Evolutionary conservation across 2,888 invertebrate genomes (phyloP).

Genomic region (Pyralis farinalis): DNA sequence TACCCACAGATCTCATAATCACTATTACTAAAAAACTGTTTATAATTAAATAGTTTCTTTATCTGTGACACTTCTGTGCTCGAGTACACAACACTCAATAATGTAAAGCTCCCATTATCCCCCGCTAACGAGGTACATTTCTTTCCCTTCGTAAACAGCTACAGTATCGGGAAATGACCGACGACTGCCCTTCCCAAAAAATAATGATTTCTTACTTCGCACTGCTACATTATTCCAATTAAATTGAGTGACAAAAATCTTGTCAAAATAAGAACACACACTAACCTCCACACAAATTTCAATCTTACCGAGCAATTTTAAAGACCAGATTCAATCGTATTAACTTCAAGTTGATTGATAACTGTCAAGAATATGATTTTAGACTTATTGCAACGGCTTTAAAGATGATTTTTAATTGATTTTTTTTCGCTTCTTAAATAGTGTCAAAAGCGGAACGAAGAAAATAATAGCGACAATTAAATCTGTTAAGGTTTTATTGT

Average conservation of each 20-base stretch:
- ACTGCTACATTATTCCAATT: conserved; percentile 56
- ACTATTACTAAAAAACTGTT: no score
- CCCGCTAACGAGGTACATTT: conserved; percentile 67
- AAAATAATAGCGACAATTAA: conserved; percentile 67
- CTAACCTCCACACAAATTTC: conserved; percentile 5
- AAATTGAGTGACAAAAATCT: conserved; percentile 72
- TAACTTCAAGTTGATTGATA: not conserved
- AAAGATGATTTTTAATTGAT: conserved; percentile 28
- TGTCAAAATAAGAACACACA: conserved; percentile 25
- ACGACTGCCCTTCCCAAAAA: conserved; percentile 55
- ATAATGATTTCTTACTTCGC: conserved; percentile 70
- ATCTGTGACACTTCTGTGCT: conserved; percentile 27
- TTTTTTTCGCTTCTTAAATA: conserved; percentile 14
- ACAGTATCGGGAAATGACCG: conserved; percentile 52
- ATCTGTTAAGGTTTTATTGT: conserved; percentile 64
- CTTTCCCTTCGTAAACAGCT: conserved; percentile 44
- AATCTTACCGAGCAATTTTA: not conserved
- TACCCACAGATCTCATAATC: no score
- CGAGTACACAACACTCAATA: conserved; percentile 51
- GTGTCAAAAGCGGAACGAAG: conserved; percentile 53
- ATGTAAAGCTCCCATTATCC: conserved; percentile 65
- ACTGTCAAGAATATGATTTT: conserved; percentile 11
- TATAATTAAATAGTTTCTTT: no score
- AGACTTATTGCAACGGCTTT: conserved; percentile 21
- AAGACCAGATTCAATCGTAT: not conserved